Base-by-base conservation (phyloP, 2,113 vertebrate genomes). In the Pycnonotus jocosus region DNA sequence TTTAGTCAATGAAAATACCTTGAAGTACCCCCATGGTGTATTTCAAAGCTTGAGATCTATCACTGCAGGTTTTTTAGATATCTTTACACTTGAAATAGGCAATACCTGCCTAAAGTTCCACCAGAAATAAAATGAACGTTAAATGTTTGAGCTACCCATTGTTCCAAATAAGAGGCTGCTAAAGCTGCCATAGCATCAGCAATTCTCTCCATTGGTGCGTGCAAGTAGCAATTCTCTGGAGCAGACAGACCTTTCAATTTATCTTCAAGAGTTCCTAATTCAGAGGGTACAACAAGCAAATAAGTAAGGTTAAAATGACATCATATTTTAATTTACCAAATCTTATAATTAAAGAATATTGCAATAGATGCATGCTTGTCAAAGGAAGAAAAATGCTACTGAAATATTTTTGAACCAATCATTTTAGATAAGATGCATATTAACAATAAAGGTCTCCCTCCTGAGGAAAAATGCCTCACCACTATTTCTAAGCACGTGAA, bases 351-450 rank as follows among this genome's bases (percentile, higher is more conserved):
- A 88, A 80, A 78, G n/a, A 54, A 18, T 64, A 58, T n/a, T 50
- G 28, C 24, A 58, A 64, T 15, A 81, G 56, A 54, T 78, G 9
- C 12, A 74, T 44, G 30, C 21, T 81, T 81, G 65, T 69, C 65
- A 87, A 76, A 76, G 10, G 60, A 71, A 83, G 19, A 33, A 66
- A 91, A 86, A 79, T 19, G 10, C 13, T 71, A 56, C 4, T 68
- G 53, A 95, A 91, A 71, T 79, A 72, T 66, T 91, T 86, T 81
- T 64, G 35, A 93, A 72, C 25, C n/a, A 53, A 79, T 14, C 23
- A 58, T 81, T 95, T 78, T 38, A 88, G 77, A 89, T 92, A 91
- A 95, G 91, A 20, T 81, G 37, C 38, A 81, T 25, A 68, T 40
- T 81, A 72, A 56, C 44, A 81, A 81, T 48, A 92, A 89, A 81